Evolutionary conservation across 2,113 vertebrate genomes (phyloP), one percentile per base, ranked within the genome.

Genomic region (Polypterus senegalus): DNA sequence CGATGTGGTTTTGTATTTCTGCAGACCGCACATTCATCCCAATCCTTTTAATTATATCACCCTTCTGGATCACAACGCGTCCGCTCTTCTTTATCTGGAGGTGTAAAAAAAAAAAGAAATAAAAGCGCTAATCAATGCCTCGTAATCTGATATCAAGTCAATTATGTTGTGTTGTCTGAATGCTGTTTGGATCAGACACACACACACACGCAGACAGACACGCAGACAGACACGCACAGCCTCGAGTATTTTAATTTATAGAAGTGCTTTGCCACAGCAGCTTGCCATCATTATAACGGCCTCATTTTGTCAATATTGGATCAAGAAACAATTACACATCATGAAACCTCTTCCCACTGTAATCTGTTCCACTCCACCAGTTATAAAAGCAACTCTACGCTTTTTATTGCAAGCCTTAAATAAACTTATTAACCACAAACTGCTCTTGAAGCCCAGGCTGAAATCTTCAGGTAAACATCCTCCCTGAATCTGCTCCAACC

Each of bases 241-340:
- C 73, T 63, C 63, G 68, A 74, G 55, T 69, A 5, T 73, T 83
- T 79, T 72, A 79, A 77, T 79, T 72, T 79, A 72, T 74, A 70
- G n/a, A 77, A 73, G 66, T 70, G 75, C 64, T 81, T 82, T 65
- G 60, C 71, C 6, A 51, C 49, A 72, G 65, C 70, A 67, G 68
- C 73, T 76, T 66, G 45, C 65, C 71, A 61, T 73, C 66, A 6
- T 73, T 72, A 73, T 67, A 63, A 63, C 72, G 69, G 63, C 71
- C 67, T 61, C 67, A 7, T 61, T 73, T 76, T 76, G 77, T 86
- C 79, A 74, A 78, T 87, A 83, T 63, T 71, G 65, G 76, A 76
- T 78, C 69, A 80, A 79, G 68, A 82, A 80, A 79, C 67, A 80
- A 79, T 80, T 82, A 79, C 81, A 65, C 67, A 69, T 69, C 67